These are phyloP conservation scores for Cerceris rybyensis DNA, from an alignment of 2,888 invertebrate genomes.

Conservation along the genomic window DNA sequence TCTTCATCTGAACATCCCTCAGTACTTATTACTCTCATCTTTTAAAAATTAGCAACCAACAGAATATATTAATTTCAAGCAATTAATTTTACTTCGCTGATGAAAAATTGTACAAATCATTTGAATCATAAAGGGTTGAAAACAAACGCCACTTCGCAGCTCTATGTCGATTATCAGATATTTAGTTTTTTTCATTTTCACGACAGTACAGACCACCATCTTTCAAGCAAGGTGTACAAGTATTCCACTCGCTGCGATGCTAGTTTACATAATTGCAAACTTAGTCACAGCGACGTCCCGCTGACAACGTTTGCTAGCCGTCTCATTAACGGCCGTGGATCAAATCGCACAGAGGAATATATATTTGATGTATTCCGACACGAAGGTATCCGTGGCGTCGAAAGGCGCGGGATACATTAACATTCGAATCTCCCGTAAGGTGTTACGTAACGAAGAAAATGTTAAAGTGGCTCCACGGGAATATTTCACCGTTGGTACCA, in stretches of 20 bases:
- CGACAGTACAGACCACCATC: slow-evolving; percentile 22
- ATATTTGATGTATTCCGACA: slow-evolving; percentile 17
- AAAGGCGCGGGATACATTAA: slow-evolving; percentile 43
- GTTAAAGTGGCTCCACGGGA: slow-evolving; percentile 13
- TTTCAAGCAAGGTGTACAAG: slow-evolving; percentile 40
- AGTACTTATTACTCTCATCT: no score
- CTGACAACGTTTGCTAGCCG: slow-evolving; percentile 49
- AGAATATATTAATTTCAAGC: no score
- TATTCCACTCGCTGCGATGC: slow-evolving; percentile 34
- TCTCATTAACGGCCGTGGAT: slow-evolving; percentile 48
- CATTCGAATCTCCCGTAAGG: slow-evolving; percentile 50
- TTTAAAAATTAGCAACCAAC: no score
- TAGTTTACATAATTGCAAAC: slow-evolving; percentile 62
- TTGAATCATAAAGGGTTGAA: no score
- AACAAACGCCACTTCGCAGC: no score
- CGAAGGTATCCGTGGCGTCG: slow-evolving; percentile 27
- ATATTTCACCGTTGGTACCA: slow-evolving; percentile 13
- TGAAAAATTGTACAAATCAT: no score
- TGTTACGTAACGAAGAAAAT: slow-evolving; percentile 51
- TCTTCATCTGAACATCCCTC: no score
- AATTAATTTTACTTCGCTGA: no score
- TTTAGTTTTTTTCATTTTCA: slow-evolving; percentile 40
- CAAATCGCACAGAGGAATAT: slow-evolving; percentile 33
- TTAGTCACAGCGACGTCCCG: slow-evolving; percentile 51
- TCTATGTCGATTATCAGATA: background rate